Evolutionary conservation across 2,113 vertebrate species (phyloP).

Genomic region (Lagopus leucura): DNA sequence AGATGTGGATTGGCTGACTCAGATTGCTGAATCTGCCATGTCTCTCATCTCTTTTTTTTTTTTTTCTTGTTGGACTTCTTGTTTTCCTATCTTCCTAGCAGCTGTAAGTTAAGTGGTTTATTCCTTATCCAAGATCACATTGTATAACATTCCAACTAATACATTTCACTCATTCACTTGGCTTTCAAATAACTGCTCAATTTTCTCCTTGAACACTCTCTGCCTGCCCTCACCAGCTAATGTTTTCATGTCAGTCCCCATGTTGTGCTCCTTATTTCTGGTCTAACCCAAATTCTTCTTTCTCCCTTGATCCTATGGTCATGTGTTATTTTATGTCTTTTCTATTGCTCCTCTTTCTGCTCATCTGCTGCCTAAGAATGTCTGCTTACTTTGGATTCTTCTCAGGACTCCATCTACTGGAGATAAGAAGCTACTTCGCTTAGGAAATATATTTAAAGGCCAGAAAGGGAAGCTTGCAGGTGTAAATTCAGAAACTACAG

Average conservation of each 20-base stretch:
- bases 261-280: background rate
- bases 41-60: background rate
- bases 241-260: background rate
- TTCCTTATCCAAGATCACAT: background rate
- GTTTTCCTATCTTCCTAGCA: background rate
- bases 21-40: background rate
- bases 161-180: background rate
- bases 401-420: background rate
- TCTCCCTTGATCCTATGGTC: background rate
- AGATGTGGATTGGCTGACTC: background rate
- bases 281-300: background rate
- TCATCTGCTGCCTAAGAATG: background rate
- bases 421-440: background rate
- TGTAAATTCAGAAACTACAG: background rate
- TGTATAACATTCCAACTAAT: background rate
- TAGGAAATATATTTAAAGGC: constrained; percentile 1
- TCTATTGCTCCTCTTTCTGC: background rate
- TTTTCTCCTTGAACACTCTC: background rate
- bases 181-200: background rate
- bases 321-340: background rate
- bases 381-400: background rate
- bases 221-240: background rate
- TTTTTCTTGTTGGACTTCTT: background rate
- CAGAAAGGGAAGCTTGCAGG: background rate
- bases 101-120: background rate